Base-by-base conservation (phyloP, 2,888 invertebrate genomes). In the Rotaria socialis region DNA sequence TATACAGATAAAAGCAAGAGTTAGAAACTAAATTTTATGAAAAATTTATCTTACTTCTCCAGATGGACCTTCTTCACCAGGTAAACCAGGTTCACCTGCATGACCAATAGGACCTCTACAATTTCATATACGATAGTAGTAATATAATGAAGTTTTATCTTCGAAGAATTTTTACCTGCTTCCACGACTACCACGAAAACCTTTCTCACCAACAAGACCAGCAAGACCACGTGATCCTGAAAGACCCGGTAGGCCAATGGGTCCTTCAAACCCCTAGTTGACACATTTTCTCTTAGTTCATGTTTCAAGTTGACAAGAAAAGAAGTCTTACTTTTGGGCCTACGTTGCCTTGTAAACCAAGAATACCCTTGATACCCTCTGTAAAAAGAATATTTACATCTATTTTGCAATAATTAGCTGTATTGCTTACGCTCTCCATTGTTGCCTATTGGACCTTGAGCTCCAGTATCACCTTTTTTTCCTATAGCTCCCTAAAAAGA, bases 181-280 rank as follows among this genome's bases (percentile, higher is more conserved):
- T 80, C 80, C 80, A 22, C 47, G 43, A 47, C 10, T 80, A n/a
- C 80, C 80, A n/a, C n/a, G 0, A 14, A 6, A 24, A n/a, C 80
- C 80, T 47, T 47, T 80, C 11, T 80, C 80, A 80, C 80, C 80
- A 24, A n/a, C 47, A 80, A 8, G 0, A 24, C 80, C 80, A 4
- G 10, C 0, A 80, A n/a, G 22, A n/a, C 80, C 80, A 47, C 80
- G 43, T 47, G 80, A 10, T n/a, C 80, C 80, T 24, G 80, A 24
- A 19, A 80, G 47, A 47, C 80, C 80, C 11, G 80, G 80, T 80
- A 80, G 35, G 47, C 80, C 80, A 10, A 80, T n/a, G 10, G 80
- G 22, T 47, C 80, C 80, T 10, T 47, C 19, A 47, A 19, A 47
- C 10, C 47, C 80, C 80, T 80, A 47, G 22, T 24, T 2, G 27